Evolutionary conservation across 92 coral and sea anemone species (phyloP), one percentile per base, ranked within the genome.

Genomic region (Pocillopora meandrina): DNA sequence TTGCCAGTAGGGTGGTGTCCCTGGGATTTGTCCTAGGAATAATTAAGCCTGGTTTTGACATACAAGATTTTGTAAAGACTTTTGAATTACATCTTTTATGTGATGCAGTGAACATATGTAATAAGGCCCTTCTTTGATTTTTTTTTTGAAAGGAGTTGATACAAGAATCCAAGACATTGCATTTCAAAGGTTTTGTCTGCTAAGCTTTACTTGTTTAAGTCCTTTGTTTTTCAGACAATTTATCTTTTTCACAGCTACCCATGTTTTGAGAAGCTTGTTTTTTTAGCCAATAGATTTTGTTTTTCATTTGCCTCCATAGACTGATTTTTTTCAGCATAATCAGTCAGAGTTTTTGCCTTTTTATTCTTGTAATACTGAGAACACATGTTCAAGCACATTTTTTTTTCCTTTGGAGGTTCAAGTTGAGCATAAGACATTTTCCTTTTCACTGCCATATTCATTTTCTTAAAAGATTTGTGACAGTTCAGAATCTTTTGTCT

Each of bases 401-500:
- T 74, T 74, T 58, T 60, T 76, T 26, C 31, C 55, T 19, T 76
- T 58, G 68, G 11, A 59, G 80, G 68, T 76, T 60, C 80, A 23
- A 58, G 80, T 76, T 76, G 55, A 58, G 80, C 80, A 58, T 60
- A 58, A 76, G 49, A 57, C 10, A 57, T 57, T 33, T 59, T 76
- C 67, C 80, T 58, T 76, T 76, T 76, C 1, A 26, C 33, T 58
- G 19, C 56, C 18, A 76, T 61, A 12, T 59, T 18, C 20, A 7
- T 64, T 21, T 74, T 84, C 18, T 60, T 35, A 35, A 56, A 74
- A 65, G 82, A 84, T 47, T 26, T 75, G 62, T 75, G 82, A 59
- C 79, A 62, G 42, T 71, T 74, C 47, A 34, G 71, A 72, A 84
- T 56, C 63, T 75, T 75, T 61, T 76, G 82, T 84, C 61, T 83